Percentiles rank a stretch among this genome's conserved stretches.
These are phyloP conservation scores for Mormyrus proboscirostris DNA, from an alignment of 2,797 vertebrate genomes.

Conservation along the genomic window DNA sequence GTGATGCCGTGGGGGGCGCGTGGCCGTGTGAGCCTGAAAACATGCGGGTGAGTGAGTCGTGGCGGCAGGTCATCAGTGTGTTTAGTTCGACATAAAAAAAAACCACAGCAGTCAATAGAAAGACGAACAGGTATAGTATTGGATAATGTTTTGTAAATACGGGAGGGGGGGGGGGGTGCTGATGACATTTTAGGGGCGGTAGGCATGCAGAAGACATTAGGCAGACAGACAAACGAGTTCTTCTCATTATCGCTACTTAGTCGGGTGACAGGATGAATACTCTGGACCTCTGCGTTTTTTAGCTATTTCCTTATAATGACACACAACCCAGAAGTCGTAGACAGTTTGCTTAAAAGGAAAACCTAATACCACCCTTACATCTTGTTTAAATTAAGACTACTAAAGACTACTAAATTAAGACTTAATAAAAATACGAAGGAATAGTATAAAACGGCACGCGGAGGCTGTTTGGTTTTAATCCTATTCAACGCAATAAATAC, in stretches of 20 bases:
- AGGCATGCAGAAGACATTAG: constrained; percentile 44
- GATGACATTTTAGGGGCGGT: constrained; percentile 32
- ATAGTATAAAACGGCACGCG: neutral
- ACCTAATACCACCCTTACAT: neutral
- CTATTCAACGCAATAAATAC: neutral
- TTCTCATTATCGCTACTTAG: neutral
- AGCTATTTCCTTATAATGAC: neutral
- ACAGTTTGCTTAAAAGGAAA: neutral
- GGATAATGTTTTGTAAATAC: neutral
- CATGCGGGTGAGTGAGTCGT: constrained; percentile 32
- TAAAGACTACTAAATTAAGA: neutral
- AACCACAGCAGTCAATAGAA: constrained; percentile 36
- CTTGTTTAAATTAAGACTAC: neutral
- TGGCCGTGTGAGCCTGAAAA: constrained; percentile 20
- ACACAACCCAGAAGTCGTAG: neutral
- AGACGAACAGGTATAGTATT: neutral
- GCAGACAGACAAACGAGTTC: constrained; percentile 1
- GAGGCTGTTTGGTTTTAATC: neutral
- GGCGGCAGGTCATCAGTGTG: neutral
- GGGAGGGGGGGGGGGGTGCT: neutral
- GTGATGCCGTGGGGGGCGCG: neutral
- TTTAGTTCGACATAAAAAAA: constrained; percentile 25
- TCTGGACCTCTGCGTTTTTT: neutral
- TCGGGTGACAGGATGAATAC: neutral
- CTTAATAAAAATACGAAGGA: neutral